Evolutionary conservation across 2,888 invertebrate genomes (phyloP).

Genomic region (Eugnorisma glareosa): DNA sequence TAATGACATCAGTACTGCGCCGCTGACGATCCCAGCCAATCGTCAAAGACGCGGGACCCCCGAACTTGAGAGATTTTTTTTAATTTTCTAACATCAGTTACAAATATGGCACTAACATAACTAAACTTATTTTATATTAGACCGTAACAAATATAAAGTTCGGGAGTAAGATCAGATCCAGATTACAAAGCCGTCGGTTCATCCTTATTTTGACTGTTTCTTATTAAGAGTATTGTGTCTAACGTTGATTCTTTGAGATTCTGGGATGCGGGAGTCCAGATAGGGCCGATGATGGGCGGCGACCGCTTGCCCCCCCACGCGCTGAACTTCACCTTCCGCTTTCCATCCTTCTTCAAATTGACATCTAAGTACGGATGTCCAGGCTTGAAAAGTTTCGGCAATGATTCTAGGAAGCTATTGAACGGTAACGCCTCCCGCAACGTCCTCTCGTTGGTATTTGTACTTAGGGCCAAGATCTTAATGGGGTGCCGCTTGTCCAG

Average conservation of each 20-base stretch:
- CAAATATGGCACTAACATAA: slow-evolving; percentile 77
- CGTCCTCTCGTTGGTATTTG: slow-evolving; percentile 75
- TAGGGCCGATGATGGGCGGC: slow-evolving; percentile 87
- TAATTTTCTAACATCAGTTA: slow-evolving; percentile 61
- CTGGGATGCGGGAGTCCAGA: slow-evolving; percentile 83
- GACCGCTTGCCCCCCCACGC: slow-evolving; percentile 88
- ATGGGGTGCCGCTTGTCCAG: slow-evolving; percentile 83
- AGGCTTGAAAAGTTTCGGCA: slow-evolving; percentile 81
- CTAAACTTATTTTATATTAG: slow-evolving; percentile 61
- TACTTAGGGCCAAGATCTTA: slow-evolving; percentile 80
- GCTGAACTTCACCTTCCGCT: slow-evolving; percentile 87
- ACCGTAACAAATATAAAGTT: slow-evolving; percentile 62
- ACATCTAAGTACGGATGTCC: slow-evolving; percentile 85
- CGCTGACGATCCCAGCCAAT: slow-evolving; percentile 68
- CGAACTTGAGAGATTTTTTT: slow-evolving; percentile 67
- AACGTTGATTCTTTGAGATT: slow-evolving; percentile 79
- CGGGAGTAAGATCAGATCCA: slow-evolving; percentile 67
- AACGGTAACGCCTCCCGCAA: slow-evolving; percentile 82
- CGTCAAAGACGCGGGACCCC: slow-evolving; percentile 69
- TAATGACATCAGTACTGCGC: slow-evolving; percentile 65
- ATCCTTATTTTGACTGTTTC: slow-evolving; percentile 74
- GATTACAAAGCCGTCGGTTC: slow-evolving; percentile 71
- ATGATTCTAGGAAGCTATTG: slow-evolving; percentile 77
- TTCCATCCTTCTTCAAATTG: slow-evolving; percentile 85
- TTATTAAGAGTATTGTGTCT: slow-evolving; percentile 80